Conservation (phyloP, 2,888 invertebrate species). For the Tromatobia lineatoria region DNA sequence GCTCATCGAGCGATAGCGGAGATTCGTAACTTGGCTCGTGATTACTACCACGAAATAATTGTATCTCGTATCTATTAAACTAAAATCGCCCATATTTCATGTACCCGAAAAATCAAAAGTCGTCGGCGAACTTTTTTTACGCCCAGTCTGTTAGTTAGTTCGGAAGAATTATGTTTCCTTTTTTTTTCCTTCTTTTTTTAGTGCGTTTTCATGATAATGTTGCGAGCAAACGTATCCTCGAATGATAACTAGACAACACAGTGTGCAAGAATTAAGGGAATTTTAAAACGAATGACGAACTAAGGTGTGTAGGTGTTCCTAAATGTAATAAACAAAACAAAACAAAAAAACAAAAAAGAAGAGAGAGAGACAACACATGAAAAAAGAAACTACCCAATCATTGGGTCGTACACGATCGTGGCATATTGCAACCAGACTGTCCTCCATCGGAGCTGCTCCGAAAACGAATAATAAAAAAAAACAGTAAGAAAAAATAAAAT, state of each 20-base stretch:
- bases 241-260: constrained; percentile 20
- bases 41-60: constrained; percentile 14
- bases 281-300: constrained; percentile 11
- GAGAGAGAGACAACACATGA: neutral
- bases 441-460: constrained; percentile 42
- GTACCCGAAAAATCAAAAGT: constrained; percentile 59
- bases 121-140: constrained; percentile 50
- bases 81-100: constrained; percentile 19
- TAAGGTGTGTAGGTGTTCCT: constrained; percentile 44
- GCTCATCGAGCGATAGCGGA: neutral
- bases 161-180: constrained; percentile 5
- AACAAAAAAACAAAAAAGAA: constrained; percentile 15
- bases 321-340: constrained; percentile 35
- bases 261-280: constrained; percentile 11
- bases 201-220: constrained; percentile 32
- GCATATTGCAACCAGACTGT: constrained; percentile 46
- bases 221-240: constrained; percentile 34
- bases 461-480: constrained; percentile 12
- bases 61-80: constrained; percentile 38
- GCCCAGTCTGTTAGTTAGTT: constrained; percentile 17
- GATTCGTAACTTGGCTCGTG: neutral
- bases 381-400: constrained; percentile 58
- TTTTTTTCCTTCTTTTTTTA: constrained; percentile 18
- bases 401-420: constrained; percentile 59
- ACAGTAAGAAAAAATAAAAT: neutral